phyloP scores from a whole-genome alignment of 2,888 invertebrate genomes.

The Agriopis aurantiaria region DNA sequence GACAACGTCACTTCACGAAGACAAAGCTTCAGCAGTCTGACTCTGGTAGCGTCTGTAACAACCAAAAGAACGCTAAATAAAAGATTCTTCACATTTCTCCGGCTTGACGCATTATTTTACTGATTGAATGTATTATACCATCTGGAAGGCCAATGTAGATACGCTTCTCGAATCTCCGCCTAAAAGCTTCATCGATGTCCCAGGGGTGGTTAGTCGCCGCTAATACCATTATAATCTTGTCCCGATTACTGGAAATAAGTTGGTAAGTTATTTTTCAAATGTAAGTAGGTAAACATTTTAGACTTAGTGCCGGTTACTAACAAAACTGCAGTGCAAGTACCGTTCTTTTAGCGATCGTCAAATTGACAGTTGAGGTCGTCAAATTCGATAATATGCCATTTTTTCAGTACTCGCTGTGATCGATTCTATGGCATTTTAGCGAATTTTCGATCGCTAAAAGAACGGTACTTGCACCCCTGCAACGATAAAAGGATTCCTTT shows the following conservation, averaged over 20 bases:
- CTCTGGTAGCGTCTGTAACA: conserved; percentile 88
- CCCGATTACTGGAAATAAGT: conserved; percentile 74
- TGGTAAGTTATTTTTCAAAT: neutral
- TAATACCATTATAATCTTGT: conserved; percentile 93
- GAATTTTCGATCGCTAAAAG: too few species aligned
- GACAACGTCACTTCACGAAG: conserved; percentile 89
- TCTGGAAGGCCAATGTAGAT: conserved; percentile 95
- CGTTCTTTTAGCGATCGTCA: too few species aligned
- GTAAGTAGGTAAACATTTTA: neutral
- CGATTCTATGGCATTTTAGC: too few species aligned
- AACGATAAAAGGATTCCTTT: too few species aligned
- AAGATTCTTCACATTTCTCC: neutral
- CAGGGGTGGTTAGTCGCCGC: conserved; percentile 97
- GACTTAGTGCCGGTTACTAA: too few species aligned
- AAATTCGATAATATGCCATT: too few species aligned
- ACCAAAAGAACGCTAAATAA: neutral
- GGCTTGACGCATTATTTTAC: neutral
- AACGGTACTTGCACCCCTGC: too few species aligned
- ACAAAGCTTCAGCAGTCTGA: conserved; percentile 90
- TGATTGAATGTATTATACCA: conserved; percentile 68
- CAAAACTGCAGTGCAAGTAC: too few species aligned
- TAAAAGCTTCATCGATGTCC: conserved; percentile 96
- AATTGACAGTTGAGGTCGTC: too few species aligned
- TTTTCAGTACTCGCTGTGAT: too few species aligned
- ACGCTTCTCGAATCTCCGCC: conserved; percentile 94